Conservation (phyloP, 2,888 invertebrate genomes). For the Eilema depressum region DNA sequence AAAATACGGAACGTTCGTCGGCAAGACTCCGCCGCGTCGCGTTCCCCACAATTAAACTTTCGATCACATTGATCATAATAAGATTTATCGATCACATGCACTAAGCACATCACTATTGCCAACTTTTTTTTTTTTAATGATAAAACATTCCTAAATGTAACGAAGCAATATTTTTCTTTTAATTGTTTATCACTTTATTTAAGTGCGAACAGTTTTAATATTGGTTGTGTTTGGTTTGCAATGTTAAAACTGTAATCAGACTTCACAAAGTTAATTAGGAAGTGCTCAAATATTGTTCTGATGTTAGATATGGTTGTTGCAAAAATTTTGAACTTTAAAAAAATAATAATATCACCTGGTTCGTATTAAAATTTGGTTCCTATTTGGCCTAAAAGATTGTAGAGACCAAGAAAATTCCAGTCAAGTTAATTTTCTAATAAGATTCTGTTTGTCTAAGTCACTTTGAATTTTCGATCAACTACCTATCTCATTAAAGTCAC, state of each 20-base stretch:
- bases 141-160: slow-evolving; percentile 48
- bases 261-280: neutral
- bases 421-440: slow-evolving; percentile 28
- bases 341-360: neutral
- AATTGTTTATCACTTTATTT: slow-evolving; percentile 27
- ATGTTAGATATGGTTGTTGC: neutral
- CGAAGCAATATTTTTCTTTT: slow-evolving; percentile 30
- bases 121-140: slow-evolving; percentile 63
- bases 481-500: slow-evolving; percentile 28
- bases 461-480: slow-evolving; percentile 20
- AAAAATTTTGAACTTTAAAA: neutral
- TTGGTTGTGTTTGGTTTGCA: neutral
- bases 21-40: slow-evolving; percentile 53
- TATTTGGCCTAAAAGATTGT: slow-evolving; percentile 35
- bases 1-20: slow-evolving; percentile 47
- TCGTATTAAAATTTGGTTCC: neutral
- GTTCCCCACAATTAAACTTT: slow-evolving; percentile 53
- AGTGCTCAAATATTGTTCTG: neutral
- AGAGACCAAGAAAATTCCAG: slow-evolving; percentile 14
- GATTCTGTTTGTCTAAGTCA: slow-evolving; percentile 30
- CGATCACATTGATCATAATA: slow-evolving; percentile 55
- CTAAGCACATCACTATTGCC: slow-evolving; percentile 44
- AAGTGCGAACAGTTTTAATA: slow-evolving; percentile 21
- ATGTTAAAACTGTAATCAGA: slow-evolving; percentile 1
- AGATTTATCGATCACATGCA: slow-evolving; percentile 56